Evolutionary conservation across 2,797 vertebrate species (phyloP).

Genomic region (Poeciliopsis turneri): DNA sequence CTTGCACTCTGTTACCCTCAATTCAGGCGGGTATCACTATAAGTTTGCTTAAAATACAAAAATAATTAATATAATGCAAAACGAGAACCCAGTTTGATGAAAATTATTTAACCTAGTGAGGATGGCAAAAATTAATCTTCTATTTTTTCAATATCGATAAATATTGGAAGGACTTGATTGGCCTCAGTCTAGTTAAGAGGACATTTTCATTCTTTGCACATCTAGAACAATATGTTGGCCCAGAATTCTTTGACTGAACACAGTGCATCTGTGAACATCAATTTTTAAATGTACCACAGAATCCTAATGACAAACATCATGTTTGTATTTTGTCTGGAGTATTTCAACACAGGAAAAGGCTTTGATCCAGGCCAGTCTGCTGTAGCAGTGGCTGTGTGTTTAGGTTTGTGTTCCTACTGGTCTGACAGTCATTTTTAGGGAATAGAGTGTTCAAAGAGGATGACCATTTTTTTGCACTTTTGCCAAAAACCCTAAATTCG

Average conservation of each 20-base stretch:
- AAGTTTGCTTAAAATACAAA: neutral
- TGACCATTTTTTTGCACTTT: neutral
- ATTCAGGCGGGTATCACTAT: neutral
- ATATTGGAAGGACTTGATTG: neutral
- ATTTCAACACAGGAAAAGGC: neutral
- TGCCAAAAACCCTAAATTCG: neutral
- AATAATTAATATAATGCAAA: neutral
- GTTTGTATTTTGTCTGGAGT: neutral
- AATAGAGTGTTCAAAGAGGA: neutral
- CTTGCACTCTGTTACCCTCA: neutral
- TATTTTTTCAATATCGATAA: neutral
- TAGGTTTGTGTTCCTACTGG: neutral
- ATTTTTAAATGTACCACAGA: neutral
- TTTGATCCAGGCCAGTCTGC: neutral
- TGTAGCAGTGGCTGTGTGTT: neutral
- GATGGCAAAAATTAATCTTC: neutral
- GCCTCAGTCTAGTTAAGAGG: neutral
- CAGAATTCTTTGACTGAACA: neutral
- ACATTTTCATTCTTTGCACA: neutral
- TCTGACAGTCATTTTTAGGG: neutral
- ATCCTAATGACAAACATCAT: too few species aligned
- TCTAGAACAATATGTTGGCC: neutral
- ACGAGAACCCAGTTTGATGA: neutral
- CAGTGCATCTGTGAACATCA: neutral
- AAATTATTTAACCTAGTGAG: too few species aligned